A percentile compares a stretch with the other conserved stretches of the same genome.
Evolutionary conservation across 2,797 vertebrate species (phyloP).

Genomic region (Paratrypauchen microcephalus): DNA sequence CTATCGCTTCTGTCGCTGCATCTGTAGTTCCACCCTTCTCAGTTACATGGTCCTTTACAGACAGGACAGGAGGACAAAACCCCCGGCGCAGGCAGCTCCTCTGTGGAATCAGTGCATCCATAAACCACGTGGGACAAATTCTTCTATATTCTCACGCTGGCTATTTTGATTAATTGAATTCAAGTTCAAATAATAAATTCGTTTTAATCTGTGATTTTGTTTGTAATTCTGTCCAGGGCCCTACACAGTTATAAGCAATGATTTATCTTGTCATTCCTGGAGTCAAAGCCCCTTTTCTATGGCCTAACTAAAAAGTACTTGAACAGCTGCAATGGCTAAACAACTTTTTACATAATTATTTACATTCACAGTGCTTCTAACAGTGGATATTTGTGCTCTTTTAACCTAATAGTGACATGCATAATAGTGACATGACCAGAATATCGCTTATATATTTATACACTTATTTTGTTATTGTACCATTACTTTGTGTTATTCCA

Average conservation of each 20-base stretch:
- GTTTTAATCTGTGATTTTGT: neutral
- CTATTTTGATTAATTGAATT: neutral
- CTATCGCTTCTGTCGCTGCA: slow-evolving; percentile 52
- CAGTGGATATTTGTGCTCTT: too few species aligned
- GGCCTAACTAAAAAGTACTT: neutral
- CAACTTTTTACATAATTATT: neutral
- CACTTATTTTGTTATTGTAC: neutral
- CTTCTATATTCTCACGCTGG: neutral
- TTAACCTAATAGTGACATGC: too few species aligned
- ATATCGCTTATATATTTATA: neutral
- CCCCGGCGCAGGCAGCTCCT: slow-evolving; percentile 31
- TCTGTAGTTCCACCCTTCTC: slow-evolving; percentile 66
- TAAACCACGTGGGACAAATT: slow-evolving; percentile 12
- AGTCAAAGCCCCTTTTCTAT: neutral
- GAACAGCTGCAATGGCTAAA: neutral
- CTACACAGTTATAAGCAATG: neutral
- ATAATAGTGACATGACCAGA: neutral
- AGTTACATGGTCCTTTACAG: slow-evolving; percentile 56
- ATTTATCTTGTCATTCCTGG: neutral
- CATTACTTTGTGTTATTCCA: neutral
- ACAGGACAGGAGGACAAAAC: slow-evolving; percentile 45
- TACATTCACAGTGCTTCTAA: neutral
- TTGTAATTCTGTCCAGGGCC: neutral
- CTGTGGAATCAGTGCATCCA: slow-evolving; percentile 26
- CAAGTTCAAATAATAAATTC: neutral